Evolutionary conservation across 2,888 invertebrate species (phyloP).

Genomic region (Eutolmus rufibarbis): DNA sequence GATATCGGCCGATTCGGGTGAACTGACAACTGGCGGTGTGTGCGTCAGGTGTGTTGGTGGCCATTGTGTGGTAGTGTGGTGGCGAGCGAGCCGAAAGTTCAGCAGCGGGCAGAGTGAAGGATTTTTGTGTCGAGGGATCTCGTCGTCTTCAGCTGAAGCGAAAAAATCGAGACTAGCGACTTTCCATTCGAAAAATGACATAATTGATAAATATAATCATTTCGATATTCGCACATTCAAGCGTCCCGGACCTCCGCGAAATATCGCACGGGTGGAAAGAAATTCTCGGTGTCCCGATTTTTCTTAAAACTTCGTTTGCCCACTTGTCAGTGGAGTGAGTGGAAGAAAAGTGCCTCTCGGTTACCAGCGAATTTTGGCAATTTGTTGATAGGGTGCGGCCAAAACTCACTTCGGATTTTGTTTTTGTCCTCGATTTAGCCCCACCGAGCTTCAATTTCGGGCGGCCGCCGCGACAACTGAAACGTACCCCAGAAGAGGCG

Average conservation of each 20-base stretch:
- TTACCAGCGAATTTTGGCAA: neutral
- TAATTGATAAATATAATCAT: slow-evolving; percentile 5
- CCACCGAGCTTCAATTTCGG: neutral
- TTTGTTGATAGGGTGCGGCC: slow-evolving; percentile 38
- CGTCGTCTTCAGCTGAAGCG: neutral
- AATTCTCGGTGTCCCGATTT: neutral
- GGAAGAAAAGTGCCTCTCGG: neutral
- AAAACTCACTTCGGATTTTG: neutral
- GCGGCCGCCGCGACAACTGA: neutral
- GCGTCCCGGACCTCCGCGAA: neutral
- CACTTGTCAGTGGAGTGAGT: slow-evolving; percentile 5
- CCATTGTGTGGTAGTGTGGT: neutral
- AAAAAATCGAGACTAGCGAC: neutral
- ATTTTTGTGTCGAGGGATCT: neutral
- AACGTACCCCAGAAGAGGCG: neutral
- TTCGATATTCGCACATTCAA: neutral
- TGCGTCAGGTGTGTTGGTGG: neutral
- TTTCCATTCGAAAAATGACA: slow-evolving; percentile 30
- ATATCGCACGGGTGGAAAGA: neutral
- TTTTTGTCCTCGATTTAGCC: neutral
- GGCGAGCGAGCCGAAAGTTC: neutral
- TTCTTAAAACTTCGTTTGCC: neutral
- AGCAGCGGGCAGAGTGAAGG: neutral
- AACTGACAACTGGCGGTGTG: neutral
- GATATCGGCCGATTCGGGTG: neutral